phyloP scores from a whole-genome alignment of 2,113 vertebrate species.

The Aplodontia rufa region DNA sequence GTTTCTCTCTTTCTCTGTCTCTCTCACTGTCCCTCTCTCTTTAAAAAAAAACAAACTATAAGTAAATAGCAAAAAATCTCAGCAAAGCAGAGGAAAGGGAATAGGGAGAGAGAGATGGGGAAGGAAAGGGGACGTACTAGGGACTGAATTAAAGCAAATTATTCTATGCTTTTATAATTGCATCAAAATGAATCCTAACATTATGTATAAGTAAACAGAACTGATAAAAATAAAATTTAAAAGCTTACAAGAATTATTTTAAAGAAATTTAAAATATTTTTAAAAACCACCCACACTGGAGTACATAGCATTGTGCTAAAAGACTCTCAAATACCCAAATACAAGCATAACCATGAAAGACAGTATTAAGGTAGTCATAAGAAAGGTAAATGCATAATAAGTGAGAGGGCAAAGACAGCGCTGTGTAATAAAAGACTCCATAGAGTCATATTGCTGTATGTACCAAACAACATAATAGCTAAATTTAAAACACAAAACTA shows the following conservation, averaged over 20 bases:
- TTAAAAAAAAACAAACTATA: too few relatives aligned
- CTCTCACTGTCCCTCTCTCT: too few relatives aligned
- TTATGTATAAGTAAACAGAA: too few relatives aligned
- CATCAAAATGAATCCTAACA: too few relatives aligned
- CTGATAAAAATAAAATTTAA: too few relatives aligned
- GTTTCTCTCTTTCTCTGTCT: too few relatives aligned
- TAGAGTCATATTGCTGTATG: neutral
- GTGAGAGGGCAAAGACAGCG: fast-evolving
- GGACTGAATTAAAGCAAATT: too few relatives aligned
- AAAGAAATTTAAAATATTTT: neutral
- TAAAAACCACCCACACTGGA: neutral
- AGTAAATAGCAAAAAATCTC: too few relatives aligned
- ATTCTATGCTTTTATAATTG: too few relatives aligned
- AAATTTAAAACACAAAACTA: neutral
- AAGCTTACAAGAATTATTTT: neutral
- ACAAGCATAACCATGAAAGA: neutral
- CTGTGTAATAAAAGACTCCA: neutral
- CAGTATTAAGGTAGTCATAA: neutral
- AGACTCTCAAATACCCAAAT: neutral
- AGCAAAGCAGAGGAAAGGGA: too few relatives aligned
- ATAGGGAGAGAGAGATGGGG: too few relatives aligned
- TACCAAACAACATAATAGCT: neutral
- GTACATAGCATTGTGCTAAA: neutral
- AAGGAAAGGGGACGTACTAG: too few relatives aligned
- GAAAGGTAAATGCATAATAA: neutral